Evolutionary conservation across 2,797 vertebrate genomes (phyloP).

Genomic region (Phoxinus dragarum): DNA sequence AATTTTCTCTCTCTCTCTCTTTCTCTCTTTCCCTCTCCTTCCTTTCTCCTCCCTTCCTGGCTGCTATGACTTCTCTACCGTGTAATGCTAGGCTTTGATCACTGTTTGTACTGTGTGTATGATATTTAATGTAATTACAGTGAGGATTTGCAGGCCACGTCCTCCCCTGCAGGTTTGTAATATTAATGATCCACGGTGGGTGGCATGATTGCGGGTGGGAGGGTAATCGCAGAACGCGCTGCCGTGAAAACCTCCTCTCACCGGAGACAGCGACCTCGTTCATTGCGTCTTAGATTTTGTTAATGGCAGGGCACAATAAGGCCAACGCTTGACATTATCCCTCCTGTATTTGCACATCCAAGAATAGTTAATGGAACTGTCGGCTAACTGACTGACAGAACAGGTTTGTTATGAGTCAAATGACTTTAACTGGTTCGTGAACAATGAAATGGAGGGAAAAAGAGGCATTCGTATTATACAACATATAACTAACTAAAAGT

Average conservation of each 20-base stretch:
- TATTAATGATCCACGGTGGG: constrained; percentile 58
- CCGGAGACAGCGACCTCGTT: constrained; percentile 10
- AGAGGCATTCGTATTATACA: background rate
- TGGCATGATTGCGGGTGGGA: constrained; percentile 46
- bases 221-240: constrained; percentile 49
- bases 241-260: constrained; percentile 48
- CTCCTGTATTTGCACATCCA: constrained; percentile 28
- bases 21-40: no score
- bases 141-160: constrained; percentile 67
- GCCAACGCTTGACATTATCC: constrained; percentile 28
- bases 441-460: background rate
- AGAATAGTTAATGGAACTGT: constrained; percentile 9
- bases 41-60: constrained; percentile 44
- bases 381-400: background rate
- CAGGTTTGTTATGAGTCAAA: constrained; percentile 6
- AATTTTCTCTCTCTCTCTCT: constrained; percentile 47
- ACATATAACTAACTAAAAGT: background rate
- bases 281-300: constrained; percentile 29
- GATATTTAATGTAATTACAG: constrained; percentile 73
- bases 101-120: constrained; percentile 72
- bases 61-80: constrained; percentile 67
- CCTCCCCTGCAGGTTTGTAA: constrained; percentile 63
- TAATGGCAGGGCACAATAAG: constrained; percentile 40
- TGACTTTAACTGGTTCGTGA: background rate
- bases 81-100: constrained; percentile 78